Conservation (phyloP, 1,140 invertebrate genomes). For the Bombus cullumanus region DNA sequence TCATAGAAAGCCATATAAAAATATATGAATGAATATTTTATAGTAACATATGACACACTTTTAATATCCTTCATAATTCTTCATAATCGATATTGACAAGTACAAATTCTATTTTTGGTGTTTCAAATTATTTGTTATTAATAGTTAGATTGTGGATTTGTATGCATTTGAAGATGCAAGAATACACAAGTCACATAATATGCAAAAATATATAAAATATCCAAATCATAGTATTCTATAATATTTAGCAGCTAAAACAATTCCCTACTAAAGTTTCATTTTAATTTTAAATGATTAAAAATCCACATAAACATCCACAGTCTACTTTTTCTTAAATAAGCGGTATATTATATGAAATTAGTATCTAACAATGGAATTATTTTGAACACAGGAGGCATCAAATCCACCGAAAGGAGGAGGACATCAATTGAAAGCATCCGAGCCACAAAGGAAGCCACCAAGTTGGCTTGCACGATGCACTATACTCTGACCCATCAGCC, state of each 20-base stretch:
- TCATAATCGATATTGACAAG: background rate
- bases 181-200: background rate
- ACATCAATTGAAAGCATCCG: constrained; percentile 87
- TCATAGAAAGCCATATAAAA: background rate
- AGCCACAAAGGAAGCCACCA: constrained; percentile 88
- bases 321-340: background rate
- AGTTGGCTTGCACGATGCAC: constrained; percentile 89
- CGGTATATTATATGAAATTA: background rate
- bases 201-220: background rate
- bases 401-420: constrained; percentile 89
- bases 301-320: background rate
- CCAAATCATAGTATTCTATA: background rate
- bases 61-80: no score
- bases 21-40: no score
- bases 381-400: constrained; percentile 87
- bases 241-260: background rate
- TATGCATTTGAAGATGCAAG: background rate
- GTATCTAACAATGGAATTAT: constrained; percentile 40
- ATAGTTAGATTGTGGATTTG: background rate
- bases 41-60: no score
- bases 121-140: background rate
- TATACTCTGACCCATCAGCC: constrained; percentile 87
- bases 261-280: no score
- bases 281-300: background rate
- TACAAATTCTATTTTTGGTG: background rate